Evolutionary conservation across 2,888 invertebrate genomes (phyloP).

Genomic region (Rhopalosiphum nymphaeae): DNA sequence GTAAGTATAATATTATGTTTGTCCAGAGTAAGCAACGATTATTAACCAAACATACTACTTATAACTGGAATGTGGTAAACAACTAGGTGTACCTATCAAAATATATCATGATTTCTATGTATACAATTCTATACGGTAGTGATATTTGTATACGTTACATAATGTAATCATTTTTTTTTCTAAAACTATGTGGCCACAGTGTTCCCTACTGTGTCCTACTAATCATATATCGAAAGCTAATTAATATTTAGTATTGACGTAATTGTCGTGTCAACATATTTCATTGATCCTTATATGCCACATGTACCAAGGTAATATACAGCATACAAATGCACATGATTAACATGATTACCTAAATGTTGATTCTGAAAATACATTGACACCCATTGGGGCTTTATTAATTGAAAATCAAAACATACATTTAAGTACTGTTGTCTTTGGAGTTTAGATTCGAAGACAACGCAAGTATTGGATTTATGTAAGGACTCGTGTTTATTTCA

Average conservation of each 20-base stretch:
- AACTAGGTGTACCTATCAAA: background rate
- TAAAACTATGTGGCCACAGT: background rate
- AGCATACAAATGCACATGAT: background rate
- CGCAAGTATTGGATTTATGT: background rate
- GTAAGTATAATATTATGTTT: background rate
- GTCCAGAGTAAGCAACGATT: too few species aligned
- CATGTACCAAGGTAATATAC: background rate
- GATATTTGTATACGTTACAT: background rate
- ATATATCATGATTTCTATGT: background rate
- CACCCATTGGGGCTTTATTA: background rate
- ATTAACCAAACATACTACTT: background rate
- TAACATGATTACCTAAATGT: background rate
- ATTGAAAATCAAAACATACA: background rate
- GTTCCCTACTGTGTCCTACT: too few species aligned
- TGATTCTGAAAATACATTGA: background rate
- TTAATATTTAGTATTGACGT: background rate
- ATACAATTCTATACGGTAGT: background rate
- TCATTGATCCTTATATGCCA: background rate
- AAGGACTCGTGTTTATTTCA: background rate
- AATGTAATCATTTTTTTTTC: background rate
- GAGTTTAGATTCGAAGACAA: background rate
- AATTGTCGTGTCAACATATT: background rate
- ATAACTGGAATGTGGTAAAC: background rate
- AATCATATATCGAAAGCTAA: background rate
- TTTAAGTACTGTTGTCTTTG: background rate